phyloP scores from a whole-genome alignment of 2,113 vertebrate genomes.

The Mormyrus lacerda region DNA sequence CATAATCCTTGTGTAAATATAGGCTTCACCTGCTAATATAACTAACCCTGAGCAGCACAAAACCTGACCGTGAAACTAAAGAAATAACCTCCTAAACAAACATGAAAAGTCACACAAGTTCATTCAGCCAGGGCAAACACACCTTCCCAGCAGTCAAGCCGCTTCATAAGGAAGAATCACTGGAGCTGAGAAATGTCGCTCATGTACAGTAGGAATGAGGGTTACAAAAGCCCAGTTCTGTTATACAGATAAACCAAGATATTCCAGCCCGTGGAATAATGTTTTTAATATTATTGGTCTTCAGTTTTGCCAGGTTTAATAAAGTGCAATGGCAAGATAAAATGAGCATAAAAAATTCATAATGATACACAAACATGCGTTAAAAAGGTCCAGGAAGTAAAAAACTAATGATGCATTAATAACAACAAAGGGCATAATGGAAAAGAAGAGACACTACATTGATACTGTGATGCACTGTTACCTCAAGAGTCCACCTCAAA shows the following conservation, averaged over 20 bases:
- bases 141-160: background rate
- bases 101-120: background rate
- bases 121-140: constrained; percentile 9
- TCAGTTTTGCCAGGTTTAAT: no score
- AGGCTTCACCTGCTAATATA: background rate
- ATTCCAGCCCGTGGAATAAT: background rate
- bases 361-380: background rate
- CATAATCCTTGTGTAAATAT: background rate
- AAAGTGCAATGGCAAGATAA: no score
- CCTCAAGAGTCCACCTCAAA: background rate
- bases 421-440: background rate
- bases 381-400: background rate
- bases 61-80: background rate
- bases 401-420: background rate
- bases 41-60: background rate
- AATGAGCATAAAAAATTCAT: background rate
- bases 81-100: background rate
- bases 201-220: background rate
- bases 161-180: background rate
- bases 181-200: background rate
- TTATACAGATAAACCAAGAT: background rate
- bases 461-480: background rate
- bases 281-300: no score
- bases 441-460: background rate
- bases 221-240: background rate